These are phyloP conservation scores for Ashinkailepas kermadecensis DNA, from an alignment of 2,888 invertebrate genomes.

Conservation along the genomic window DNA sequence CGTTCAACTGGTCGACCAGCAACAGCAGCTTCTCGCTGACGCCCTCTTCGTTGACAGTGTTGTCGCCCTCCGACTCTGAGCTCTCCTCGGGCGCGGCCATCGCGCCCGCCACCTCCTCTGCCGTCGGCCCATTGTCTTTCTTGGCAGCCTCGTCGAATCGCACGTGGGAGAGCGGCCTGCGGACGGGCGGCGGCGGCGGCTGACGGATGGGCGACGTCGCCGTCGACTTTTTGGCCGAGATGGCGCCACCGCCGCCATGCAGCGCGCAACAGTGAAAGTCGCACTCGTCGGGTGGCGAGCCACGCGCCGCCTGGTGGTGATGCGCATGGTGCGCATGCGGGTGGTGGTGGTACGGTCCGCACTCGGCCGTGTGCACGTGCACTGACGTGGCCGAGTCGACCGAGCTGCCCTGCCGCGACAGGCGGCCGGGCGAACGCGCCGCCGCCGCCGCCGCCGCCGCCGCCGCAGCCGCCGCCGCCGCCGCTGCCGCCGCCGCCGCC, in stretches of 20 bases:
- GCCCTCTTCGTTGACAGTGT: conserved; percentile 61
- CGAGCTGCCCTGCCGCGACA: conserved; percentile 53
- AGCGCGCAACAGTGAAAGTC: conserved; percentile 93
- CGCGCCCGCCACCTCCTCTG: conserved; percentile 39
- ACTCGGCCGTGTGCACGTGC: conserved; percentile 75
- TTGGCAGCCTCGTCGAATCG: not conserved
- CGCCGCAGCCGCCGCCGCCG: not conserved
- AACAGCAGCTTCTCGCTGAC: conserved; percentile 87
- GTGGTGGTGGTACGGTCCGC: conserved; percentile 50
- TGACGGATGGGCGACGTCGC: conserved; percentile 89
- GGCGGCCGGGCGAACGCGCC: conserved; percentile 33
- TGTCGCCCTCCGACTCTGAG: conserved; percentile 87
- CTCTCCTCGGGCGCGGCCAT: conserved; percentile 64
- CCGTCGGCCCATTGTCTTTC: conserved; percentile 33
- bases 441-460: conserved; percentile 25
- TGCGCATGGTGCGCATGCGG: conserved; percentile 53
- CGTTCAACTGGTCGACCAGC: conserved; percentile 84
- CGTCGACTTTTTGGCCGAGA: conserved; percentile 68
- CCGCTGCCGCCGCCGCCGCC: conserved; percentile 23
- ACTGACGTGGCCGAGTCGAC: conserved; percentile 61
- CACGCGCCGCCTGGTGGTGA: conserved; percentile 34
- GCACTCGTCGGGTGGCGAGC: conserved; percentile 52
- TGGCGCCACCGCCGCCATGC: conserved; percentile 77
- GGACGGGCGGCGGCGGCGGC: conserved; percentile 4
- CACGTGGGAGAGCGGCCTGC: not conserved